phyloP scores from a whole-genome alignment of 2,113 vertebrate species.

The Python bivittatus region DNA sequence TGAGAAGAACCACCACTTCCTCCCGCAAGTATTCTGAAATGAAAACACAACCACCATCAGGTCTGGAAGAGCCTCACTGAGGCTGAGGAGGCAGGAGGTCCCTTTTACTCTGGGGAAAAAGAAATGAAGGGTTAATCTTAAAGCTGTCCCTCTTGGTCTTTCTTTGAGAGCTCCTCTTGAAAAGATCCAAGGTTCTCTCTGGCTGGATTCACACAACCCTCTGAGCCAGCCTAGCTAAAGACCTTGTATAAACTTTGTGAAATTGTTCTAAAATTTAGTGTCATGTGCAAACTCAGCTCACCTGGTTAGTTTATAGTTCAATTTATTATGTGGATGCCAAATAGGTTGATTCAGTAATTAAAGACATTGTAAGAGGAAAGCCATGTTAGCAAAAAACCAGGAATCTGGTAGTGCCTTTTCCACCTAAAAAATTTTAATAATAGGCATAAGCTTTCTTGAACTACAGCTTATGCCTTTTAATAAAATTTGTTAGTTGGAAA shows the following conservation, averaged over 20 bases:
- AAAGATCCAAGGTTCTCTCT: background rate
- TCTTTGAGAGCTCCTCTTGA: background rate
- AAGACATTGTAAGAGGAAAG: background rate
- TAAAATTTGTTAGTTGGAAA: background rate
- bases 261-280: background rate
- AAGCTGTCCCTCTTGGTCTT: background rate
- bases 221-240: background rate
- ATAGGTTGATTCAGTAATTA: background rate
- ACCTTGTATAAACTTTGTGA: background rate
- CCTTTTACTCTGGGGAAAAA: background rate
- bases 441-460: no score
- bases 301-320: background rate
- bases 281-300: background rate
- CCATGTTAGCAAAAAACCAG: background rate
- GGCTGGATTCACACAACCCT: background rate
- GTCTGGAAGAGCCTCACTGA: background rate
- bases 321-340: background rate
- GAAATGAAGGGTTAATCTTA: background rate
- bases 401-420: no score
- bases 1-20: conserved; percentile 81
- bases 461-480: no score
- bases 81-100: background rate
- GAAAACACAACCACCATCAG: background rate
- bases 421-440: no score
- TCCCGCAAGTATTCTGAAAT: conserved; percentile 79